Conservation (phyloP, 2,888 invertebrate species). For the Nephrotoma guestfalica region DNA sequence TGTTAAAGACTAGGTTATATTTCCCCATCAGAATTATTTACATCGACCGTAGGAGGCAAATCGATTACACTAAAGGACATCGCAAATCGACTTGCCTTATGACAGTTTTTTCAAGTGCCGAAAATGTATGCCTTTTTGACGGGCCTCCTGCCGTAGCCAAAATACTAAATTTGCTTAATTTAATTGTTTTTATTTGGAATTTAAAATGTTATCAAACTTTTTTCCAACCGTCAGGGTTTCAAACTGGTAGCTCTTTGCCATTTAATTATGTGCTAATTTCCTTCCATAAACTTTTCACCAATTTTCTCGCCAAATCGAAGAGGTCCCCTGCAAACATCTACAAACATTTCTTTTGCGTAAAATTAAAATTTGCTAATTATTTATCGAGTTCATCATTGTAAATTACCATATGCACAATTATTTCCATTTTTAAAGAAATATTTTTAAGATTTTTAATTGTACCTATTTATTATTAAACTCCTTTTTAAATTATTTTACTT, state of each 20-base stretch:
- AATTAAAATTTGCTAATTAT: no score
- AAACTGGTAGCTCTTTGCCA: background rate
- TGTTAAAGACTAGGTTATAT: background rate
- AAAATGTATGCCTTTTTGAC: background rate
- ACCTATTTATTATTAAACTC: no score
- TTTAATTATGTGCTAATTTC: background rate
- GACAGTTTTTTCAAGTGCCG: background rate
- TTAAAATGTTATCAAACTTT: background rate
- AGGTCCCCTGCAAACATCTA: background rate
- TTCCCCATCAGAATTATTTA: background rate
- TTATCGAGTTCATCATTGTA: no score
- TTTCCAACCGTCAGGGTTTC: background rate
- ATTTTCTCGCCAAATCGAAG: background rate
- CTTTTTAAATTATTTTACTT: no score
- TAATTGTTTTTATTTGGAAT: background rate
- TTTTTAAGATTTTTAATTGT: background rate
- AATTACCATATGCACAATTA: background rate
- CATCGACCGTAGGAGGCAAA: background rate
- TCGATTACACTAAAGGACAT: background rate
- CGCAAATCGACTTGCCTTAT: background rate
- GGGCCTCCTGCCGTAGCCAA: background rate
- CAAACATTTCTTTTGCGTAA: background rate
- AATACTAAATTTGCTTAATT: background rate
- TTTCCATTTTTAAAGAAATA: background rate
- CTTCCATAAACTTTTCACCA: no score